These are phyloP conservation scores for Otus sunia DNA, from an alignment of 2,113 vertebrate species.

Conservation along the genomic window DNA sequence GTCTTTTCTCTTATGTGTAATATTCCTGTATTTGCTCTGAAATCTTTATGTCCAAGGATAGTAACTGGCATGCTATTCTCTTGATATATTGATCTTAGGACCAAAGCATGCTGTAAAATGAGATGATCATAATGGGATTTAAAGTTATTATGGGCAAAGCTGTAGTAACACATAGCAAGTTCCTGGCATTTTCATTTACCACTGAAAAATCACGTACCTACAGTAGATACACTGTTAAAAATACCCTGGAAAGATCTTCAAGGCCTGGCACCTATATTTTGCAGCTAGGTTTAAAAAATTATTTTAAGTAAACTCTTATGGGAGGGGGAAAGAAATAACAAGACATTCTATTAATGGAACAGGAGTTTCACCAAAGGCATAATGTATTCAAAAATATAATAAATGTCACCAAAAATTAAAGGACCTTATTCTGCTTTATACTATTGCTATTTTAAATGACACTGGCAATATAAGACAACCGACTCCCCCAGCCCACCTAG, in stretches of 20 bases:
- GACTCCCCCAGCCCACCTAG: not conserved
- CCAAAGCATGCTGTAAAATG: slow-evolving; percentile 17
- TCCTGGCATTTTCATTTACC: slow-evolving; percentile 42
- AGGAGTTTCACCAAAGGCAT: not conserved
- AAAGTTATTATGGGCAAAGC: slow-evolving; percentile 34
- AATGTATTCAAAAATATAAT: not conserved
- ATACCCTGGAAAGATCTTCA: not conserved
- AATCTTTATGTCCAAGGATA: not conserved
- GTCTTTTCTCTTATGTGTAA: not conserved
- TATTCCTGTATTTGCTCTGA: not conserved
- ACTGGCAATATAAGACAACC: slow-evolving; percentile 3
- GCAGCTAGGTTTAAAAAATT: not conserved
- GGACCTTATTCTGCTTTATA: slow-evolving; percentile 14
- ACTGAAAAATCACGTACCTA: not conserved
- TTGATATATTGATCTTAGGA: slow-evolving; percentile 2
- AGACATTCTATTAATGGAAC: not conserved
- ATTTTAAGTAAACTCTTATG: not conserved
- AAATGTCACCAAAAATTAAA: slow-evolving; percentile 34
- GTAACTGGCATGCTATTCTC: not conserved
- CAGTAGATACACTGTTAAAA: not conserved
- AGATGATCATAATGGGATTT: slow-evolving; percentile 48
- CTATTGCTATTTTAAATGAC: not conserved
- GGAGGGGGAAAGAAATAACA: not conserved
- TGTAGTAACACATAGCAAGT: not conserved
- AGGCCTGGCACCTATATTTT: not conserved